These are phyloP conservation scores for Atethmia centrago DNA, from an alignment of 2,888 invertebrate species.

Conservation along the genomic window DNA sequence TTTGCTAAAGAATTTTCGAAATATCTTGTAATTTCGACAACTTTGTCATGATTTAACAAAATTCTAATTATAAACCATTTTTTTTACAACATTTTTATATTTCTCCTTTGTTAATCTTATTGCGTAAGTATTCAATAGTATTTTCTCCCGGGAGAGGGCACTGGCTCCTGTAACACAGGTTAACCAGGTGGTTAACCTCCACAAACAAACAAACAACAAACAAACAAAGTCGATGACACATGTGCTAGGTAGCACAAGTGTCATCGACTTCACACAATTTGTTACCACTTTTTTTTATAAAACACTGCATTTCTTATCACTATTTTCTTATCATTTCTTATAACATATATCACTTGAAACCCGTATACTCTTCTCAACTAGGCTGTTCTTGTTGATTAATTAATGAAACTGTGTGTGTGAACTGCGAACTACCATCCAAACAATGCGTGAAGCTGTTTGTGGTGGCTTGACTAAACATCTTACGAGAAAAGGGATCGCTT, in stretches of 20 bases:
- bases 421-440: constrained; percentile 25
- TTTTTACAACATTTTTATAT: too few relatives aligned
- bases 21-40: neutral
- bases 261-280: too few relatives aligned
- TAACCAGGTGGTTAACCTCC: too few relatives aligned
- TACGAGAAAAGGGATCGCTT: constrained; percentile 20
- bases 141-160: too few relatives aligned
- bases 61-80: too few relatives aligned
- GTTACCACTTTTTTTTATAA: neutral
- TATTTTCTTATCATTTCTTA: too few relatives aligned
- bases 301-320: neutral
- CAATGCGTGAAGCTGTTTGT: constrained; percentile 37
- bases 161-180: too few relatives aligned
- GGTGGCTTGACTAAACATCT: constrained; percentile 49
- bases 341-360: neutral
- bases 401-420: constrained; percentile 23
- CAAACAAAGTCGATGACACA: too few relatives aligned
- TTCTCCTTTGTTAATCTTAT: too few relatives aligned
- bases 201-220: too few relatives aligned
- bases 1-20: neutral
- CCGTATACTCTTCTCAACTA: neutral
- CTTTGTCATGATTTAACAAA: neutral
- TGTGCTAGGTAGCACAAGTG: too few relatives aligned
- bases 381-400: constrained; percentile 22
- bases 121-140: too few relatives aligned